Base-by-base conservation (phyloP, 2,888 invertebrate genomes). In the Hetaerina titia region DNA sequence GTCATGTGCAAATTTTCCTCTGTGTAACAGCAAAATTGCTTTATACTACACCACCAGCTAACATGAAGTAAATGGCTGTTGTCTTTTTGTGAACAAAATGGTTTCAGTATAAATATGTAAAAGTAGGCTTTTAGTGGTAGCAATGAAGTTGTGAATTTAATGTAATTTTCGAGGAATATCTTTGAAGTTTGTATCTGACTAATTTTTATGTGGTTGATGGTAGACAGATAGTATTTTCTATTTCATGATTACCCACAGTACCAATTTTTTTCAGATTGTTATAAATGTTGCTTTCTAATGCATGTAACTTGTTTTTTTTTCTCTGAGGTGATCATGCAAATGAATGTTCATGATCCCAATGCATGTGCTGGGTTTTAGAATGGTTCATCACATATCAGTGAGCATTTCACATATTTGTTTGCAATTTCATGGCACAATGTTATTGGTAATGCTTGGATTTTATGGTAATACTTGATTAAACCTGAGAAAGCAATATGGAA, bases 61-160 rank as follows among this genome's bases (percentile, higher is more conserved):
- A 92, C 92, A 92, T 74, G 92, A 92, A 92, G 92, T 92, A 92
- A 92, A 92, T 92, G 69, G 92, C 92, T 92, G 31, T 69, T 92
- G 22, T 31, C 92, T 69, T 74, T 45, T n/a, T 89, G 64, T 92
- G 45, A 92, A 74, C 92, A 45, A 92, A 19, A 74, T 69, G 56
- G 56, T 19, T 31, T 81, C 31, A 31, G 19, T 81, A n/a, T 69
- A 56, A 45, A 45, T 15, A 60, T 90, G 45, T 57, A 89, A 57
- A 57, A 69, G 69, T 45, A n/a, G 22, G 56, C 11, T 74, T 92
- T n/a, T 92, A 92, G 92, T n/a, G n/a, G 69, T 69, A 64, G 45
- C 56, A 69, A 45, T 22, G 22, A 13, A n/a, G 45, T n/a, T 45
- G 45, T 92, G 45, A 69, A 64, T 92, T 69, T 90, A 63, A 60